Base-by-base conservation (phyloP, 1,140 invertebrate genomes). In the Globodera rostochiensis region DNA sequence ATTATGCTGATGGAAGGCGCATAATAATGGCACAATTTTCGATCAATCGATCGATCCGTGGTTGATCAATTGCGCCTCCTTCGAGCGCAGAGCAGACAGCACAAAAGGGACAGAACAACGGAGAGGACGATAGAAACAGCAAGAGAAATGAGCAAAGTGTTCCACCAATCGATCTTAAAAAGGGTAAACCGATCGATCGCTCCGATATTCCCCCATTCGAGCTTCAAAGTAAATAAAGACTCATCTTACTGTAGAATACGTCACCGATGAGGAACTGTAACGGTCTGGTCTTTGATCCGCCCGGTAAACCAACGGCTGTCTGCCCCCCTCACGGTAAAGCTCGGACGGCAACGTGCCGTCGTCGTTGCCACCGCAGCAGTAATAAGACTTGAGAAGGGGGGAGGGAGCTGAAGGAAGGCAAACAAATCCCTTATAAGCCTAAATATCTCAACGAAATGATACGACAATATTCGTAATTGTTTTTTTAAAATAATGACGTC, bases 141-240 rank as follows among this genome's bases (percentile, higher is more conserved):
- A 21, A 78, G 8, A 0, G 77, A 78, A 9, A 78, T 78, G 4
- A 78, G 60, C 25, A 78, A 50, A 50, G 77, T 47, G 21, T 78
- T 78, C 77, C 77, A 78, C 77, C 77, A 78, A 21, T 78, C 77
- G 8, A 78, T 78, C 25, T 64, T 78, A n/a, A 50, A 78, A 64
- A 64, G 11, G 57, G 57, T 1, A 64, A 36, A 36, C 36, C 36
- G 36, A 36, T 36, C 57, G 19, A 15, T 64, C 57, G 57, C 57
- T 64, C n/a, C 53, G 53, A 53, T 11, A 53, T 9, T 53, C 53
- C 7, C 50, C 50, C 50, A 53, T 53, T 53, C 11, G 11, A 53
- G 11, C 50, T 1, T 13, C 11, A 53, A 25, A 53, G 7, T 9
- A 53, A 36, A 36, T 36, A 53, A 53, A 53, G 7, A 64, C 57